These are phyloP conservation scores for Pristionchus japonicus DNA, from an alignment of 2,888 invertebrate species.

Conservation along the genomic window DNA sequence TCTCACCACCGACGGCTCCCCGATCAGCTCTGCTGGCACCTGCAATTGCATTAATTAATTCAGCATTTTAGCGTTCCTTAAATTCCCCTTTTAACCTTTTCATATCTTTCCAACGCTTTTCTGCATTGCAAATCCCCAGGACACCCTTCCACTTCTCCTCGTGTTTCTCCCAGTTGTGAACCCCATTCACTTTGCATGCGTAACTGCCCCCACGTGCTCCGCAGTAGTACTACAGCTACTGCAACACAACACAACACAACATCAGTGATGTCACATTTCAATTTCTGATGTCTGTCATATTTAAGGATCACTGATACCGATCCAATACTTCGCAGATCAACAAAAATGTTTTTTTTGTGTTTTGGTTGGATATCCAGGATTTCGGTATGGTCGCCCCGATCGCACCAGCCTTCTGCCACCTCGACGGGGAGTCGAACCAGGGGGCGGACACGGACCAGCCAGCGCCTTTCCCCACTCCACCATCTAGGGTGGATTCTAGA, in stretches of 20 bases:
- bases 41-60: neutral
- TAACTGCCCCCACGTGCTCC: neutral
- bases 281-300: no score
- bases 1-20: neutral
- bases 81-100: neutral
- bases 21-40: slow-evolving; percentile 19
- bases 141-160: neutral
- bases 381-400: neutral
- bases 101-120: neutral
- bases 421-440: neutral
- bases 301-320: neutral
- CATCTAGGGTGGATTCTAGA: neutral
- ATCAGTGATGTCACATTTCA: neutral
- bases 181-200: neutral
- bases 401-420: slow-evolving; percentile 1
- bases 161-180: no score
- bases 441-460: neutral
- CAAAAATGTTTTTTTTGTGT: neutral
- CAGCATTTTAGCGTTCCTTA: no score
- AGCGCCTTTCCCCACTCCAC: neutral
- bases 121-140: no score
- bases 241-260: no score
- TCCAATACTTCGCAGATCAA: neutral
- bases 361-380: neutral
- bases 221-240: neutral